Base-by-base conservation (phyloP, 2,113 vertebrate species). In the Erinaceus europaeus region DNA sequence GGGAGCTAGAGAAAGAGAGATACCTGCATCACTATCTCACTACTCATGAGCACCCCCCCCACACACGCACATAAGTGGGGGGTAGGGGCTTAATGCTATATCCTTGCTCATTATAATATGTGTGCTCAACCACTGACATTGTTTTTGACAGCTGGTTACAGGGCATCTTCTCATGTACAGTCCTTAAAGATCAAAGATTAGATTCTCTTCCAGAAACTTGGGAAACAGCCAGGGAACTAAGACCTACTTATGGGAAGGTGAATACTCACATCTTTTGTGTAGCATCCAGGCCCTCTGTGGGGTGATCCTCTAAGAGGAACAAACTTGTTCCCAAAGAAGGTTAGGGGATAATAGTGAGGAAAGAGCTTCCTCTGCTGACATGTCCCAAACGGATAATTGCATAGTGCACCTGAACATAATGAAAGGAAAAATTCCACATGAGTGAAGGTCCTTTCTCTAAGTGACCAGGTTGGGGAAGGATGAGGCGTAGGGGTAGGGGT, bases 201-300 rank as follows among this genome's bases (percentile, higher is more conserved):
- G 14, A 5, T 15, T 6, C 76, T 76, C 77, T 89, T 74, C 15
- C 9, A 40, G 11, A 10, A 55, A 89, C 67, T 29, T 11, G 53
- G 32, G n/a, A n/a, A 3, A 40, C 6, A 69, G 2, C 14, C 11
- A 15, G 62, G 27, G 27, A 77, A 53, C 20, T 12, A 52, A 77
- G 34, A 50, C 23, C 42, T 21, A 50, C 27, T 23, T 7, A 38
- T 25, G n/a, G 17, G 50, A 44, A 77, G 13, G 64, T 10, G 44
- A 69, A 20, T 53, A 82, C 97, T 96, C 90, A 98, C 98, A 88
- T 96, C 88, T 0, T 97, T 96, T 86, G 91, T 62, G 90, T 98
- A 98, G 74, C 23, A 89, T 9, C 98, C 98, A 1, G 98, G 98
- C 1, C 98, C 98, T 3, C 90, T 73, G 0, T 69, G 12, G 0